Evolutionary conservation across 2,797 vertebrate species (phyloP).

Genomic region (Aeoliscus strigatus): DNA sequence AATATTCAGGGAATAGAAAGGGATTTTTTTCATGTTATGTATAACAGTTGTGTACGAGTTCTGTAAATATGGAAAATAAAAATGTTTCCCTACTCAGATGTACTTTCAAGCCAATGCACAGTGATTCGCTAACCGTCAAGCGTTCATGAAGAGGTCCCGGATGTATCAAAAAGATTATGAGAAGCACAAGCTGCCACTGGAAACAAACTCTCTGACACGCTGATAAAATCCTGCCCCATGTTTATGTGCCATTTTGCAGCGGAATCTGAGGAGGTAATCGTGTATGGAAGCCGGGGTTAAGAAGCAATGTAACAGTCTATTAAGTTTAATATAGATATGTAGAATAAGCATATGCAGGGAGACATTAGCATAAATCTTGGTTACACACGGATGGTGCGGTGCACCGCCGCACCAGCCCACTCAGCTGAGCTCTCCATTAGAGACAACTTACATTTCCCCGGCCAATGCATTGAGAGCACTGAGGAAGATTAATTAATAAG

Average conservation of each 20-base stretch:
- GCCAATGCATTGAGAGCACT: too few species aligned
- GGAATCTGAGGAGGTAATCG: slow-evolving; percentile 99
- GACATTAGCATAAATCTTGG: slow-evolving; percentile 99
- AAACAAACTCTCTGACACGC: slow-evolving; percentile 91
- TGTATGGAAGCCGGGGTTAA: slow-evolving; percentile 99
- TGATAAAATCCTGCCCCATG: slow-evolving; percentile 92
- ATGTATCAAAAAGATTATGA: slow-evolving; percentile 76
- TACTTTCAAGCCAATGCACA: too few species aligned
- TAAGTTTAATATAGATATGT: slow-evolving; percentile 99
- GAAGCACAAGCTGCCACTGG: slow-evolving; percentile 77
- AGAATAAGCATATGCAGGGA: slow-evolving; percentile 98
- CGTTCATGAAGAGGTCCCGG: slow-evolving; percentile 70
- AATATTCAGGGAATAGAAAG: too few species aligned
- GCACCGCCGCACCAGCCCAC: slow-evolving; percentile 64
- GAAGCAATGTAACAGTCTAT: slow-evolving; percentile 99
- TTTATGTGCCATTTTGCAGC: slow-evolving; percentile 95
- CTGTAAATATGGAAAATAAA: too few species aligned
- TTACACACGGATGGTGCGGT: slow-evolving; percentile 84
- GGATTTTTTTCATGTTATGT: too few species aligned
- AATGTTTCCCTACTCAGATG: too few species aligned
- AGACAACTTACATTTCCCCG: slow-evolving; percentile 59
- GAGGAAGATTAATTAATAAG: too few species aligned
- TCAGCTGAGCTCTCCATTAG: slow-evolving; percentile 79
- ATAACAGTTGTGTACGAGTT: too few species aligned
- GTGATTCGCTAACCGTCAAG: slow-evolving; percentile 59